Conservation (phyloP, 2,797 vertebrate genomes). For the Champsocephalus esox region DNA sequence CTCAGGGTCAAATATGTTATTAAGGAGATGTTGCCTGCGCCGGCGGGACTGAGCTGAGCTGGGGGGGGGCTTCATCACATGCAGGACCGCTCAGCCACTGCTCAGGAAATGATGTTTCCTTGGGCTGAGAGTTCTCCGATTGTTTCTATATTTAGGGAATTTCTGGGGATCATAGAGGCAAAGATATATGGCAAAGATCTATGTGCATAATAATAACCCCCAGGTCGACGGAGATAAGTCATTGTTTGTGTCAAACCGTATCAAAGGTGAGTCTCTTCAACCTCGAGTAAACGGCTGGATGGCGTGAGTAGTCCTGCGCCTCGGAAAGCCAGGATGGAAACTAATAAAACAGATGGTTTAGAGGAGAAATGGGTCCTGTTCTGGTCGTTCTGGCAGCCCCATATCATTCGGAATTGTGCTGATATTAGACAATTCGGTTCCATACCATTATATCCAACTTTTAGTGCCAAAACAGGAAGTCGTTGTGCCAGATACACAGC, state of each 20-base stretch:
- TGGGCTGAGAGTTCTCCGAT: slow-evolving; percentile 63
- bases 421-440: no score
- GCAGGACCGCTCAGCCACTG: slow-evolving; percentile 5
- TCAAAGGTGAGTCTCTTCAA: slow-evolving; percentile 38
- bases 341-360: slow-evolving; percentile 24
- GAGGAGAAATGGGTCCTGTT: background rate
- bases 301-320: background rate
- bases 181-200: slow-evolving; percentile 5
- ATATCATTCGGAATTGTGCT: no score
- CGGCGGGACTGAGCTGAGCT: slow-evolving; percentile 16
- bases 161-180: slow-evolving; percentile 55
- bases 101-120: slow-evolving; percentile 78
- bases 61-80: slow-evolving; percentile 46
- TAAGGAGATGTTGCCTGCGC: slow-evolving; percentile 36
- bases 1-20: slow-evolving; percentile 66
- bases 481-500: background rate
- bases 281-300: background rate
- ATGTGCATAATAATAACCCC: slow-evolving; percentile 27
- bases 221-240: slow-evolving; percentile 42
- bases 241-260: slow-evolving; percentile 21
- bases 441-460: no score
- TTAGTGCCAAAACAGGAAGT: background rate
- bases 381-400: no score
- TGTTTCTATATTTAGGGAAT: slow-evolving; percentile 79
- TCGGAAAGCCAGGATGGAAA: background rate